phyloP scores from a whole-genome alignment of 2,888 invertebrate genomes.

The Nomada lathburiana region DNA sequence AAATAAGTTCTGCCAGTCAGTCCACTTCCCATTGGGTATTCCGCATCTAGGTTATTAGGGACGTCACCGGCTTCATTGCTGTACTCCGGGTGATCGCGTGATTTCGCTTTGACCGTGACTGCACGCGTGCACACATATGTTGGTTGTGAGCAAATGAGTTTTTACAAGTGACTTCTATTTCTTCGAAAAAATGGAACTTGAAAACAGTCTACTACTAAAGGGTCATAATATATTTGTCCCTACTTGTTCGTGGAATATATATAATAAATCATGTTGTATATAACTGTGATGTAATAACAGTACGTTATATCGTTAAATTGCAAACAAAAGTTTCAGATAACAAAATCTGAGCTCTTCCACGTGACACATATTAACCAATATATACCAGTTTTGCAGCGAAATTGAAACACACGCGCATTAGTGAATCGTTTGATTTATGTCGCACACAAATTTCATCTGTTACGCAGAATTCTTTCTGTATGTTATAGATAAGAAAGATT shows the following conservation, averaged over 20 bases:
- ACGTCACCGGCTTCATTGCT: conserved; percentile 40
- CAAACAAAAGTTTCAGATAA: too few species aligned
- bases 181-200: too few species aligned
- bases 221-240: too few species aligned
- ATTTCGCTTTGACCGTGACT: conserved; percentile 33
- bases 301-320: too few species aligned
- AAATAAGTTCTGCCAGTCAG: conserved; percentile 72
- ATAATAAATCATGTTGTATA: too few species aligned
- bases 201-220: too few species aligned
- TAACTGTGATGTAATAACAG: too few species aligned
- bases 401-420: background rate
- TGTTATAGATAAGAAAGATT: conserved; percentile 84
- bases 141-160: background rate
- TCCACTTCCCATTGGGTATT: conserved; percentile 53
- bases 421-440: background rate
- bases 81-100: conserved; percentile 21
- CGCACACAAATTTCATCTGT: conserved; percentile 8
- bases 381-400: too few species aligned
- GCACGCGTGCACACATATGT: background rate
- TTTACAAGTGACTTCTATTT: background rate
- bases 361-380: too few species aligned
- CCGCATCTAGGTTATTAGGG: conserved; percentile 58
- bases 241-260: too few species aligned
- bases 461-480: conserved; percentile 59
- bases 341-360: too few species aligned